Evolutionary conservation across 1,140 invertebrate genomes (phyloP).

Genomic region (Drosophila hydei): DNA sequence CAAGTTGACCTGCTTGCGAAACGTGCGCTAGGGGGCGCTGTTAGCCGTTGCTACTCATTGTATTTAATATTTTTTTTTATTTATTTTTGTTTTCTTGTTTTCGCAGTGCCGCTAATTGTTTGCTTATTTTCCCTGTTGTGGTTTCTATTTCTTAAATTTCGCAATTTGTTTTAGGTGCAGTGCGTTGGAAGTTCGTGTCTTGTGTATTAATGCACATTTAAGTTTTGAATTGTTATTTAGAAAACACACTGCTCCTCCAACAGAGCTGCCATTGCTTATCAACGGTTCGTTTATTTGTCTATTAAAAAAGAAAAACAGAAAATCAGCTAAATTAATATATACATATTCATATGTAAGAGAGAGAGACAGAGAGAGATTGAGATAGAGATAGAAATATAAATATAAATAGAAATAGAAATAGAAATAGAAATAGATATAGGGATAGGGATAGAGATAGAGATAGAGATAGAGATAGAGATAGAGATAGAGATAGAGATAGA

Average conservation of each 20-base stretch:
- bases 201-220: conserved; percentile 65
- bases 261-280: conserved; percentile 2
- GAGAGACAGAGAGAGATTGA: no score
- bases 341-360: no score
- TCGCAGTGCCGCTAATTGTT: conserved; percentile 66
- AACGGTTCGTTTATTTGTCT: conserved; percentile 47
- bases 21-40: conserved; percentile 41
- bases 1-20: conserved; percentile 76
- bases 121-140: conserved; percentile 68
- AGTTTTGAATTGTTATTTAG: conserved; percentile 38
- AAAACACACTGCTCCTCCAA: background rate
- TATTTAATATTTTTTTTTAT: conserved; percentile 10
- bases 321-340: background rate
- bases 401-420: no score
- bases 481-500: no score
- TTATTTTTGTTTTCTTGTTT: conserved; percentile 13
- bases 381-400: no score
- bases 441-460: no score
- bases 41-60: conserved; percentile 4
- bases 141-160: conserved; percentile 61
- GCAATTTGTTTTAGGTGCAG: conserved; percentile 50
- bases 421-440: no score
- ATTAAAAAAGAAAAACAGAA: conserved; percentile 49
- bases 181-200: conserved; percentile 12
- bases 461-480: no score